A percentile compares a stretch with the other conserved stretches of the same genome.
These are phyloP conservation scores for Centrocercus urophasianus DNA, from an alignment of 2,113 vertebrate genomes.

Conservation along the genomic window DNA sequence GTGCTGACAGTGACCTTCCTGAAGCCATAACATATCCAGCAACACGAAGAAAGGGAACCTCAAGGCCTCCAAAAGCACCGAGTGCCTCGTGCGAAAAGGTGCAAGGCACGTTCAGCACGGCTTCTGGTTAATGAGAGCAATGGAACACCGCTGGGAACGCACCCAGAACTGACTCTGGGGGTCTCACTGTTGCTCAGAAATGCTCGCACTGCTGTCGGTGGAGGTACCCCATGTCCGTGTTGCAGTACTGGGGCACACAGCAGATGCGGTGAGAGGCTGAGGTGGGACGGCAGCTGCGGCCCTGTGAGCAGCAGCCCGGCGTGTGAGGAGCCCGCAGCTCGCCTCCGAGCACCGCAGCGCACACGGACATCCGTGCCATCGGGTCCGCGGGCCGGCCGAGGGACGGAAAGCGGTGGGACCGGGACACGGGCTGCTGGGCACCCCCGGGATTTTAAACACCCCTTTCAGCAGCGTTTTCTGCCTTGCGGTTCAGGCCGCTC, in stretches of 20 bases:
- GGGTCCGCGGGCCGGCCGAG: not conserved
- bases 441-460: accelerated
- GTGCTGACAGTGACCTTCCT: not conserved
- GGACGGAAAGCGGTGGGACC: accelerated
- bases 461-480: accelerated
- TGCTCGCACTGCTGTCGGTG: not conserved
- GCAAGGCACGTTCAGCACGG: accelerated
- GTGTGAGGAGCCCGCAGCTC: too few species aligned
- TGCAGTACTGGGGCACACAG: not conserved
- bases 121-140: not conserved
- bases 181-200: not conserved
- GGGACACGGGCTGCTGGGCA: accelerated
- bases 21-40: not conserved
- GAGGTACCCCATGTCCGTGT: not conserved
- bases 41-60: not conserved
- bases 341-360: too few species aligned
- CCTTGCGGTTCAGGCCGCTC: accelerated
- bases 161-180: not conserved
- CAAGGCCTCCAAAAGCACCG: not conserved
- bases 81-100: accelerated
- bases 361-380: too few species aligned
- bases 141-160: not conserved
- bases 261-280: too few species aligned
- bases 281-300: too few species aligned
- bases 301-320: too few species aligned